Conservation (phyloP, 2,113 vertebrate genomes). For the Camelus bactrianus region DNA sequence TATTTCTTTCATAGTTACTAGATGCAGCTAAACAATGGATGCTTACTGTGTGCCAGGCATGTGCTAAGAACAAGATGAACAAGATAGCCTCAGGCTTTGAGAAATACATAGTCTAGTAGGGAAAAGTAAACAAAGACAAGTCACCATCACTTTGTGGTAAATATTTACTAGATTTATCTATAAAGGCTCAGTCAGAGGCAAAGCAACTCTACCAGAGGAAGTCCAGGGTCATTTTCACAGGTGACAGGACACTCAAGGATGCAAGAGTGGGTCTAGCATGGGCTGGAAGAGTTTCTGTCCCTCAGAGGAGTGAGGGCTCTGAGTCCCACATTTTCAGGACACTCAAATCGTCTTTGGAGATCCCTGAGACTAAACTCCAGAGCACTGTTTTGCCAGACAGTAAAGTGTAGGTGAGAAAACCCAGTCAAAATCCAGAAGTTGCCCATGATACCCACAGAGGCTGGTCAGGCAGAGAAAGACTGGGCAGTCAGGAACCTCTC, state of each 20-base stretch:
- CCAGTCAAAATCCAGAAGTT: neutral
- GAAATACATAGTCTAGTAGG: neutral
- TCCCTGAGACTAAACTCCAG: neutral
- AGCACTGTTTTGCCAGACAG: neutral
- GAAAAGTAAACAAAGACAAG: neutral
- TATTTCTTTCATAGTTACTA: conserved; percentile 1
- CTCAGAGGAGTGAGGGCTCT: neutral
- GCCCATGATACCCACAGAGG: neutral
- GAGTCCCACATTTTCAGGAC: neutral
- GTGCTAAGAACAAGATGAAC: neutral
- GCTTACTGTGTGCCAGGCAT: neutral
- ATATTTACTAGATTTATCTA: neutral
- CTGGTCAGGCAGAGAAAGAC: neutral
- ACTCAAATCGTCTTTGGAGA: neutral
- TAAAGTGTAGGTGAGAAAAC: neutral
- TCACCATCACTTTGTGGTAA: neutral
- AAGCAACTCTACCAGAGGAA: neutral
- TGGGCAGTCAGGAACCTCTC: neutral
- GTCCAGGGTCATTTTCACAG: neutral
- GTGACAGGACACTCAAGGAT: neutral
- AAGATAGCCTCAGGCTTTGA: neutral
- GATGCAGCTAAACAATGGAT: neutral
- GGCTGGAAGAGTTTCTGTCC: neutral
- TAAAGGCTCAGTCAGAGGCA: neutral
- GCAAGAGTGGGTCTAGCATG: neutral